Base-by-base conservation (phyloP, 2,888 invertebrate species). In the Napeogenes sylphis region DNA sequence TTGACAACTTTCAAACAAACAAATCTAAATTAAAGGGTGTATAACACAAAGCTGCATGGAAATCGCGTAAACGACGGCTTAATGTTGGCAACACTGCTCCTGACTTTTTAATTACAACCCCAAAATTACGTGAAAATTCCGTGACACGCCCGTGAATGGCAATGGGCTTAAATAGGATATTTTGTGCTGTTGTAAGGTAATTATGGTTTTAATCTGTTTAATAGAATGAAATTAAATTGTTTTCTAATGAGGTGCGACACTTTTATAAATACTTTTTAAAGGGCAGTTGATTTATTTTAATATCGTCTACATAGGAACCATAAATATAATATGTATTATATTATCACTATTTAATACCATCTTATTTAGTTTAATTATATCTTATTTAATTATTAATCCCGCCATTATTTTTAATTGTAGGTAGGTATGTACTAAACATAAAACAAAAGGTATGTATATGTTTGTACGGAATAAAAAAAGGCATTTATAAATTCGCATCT, bases 81-180 rank as follows among this genome's bases (percentile, higher is more conserved):
- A 87, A 84, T 82, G 85, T 81, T 85, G 84, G 79, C 83, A 83
- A 74, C 82, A 80, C 78, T 81, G 80, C 70, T 69, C 70, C 74
- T 84, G 89, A 88, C 90, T 89, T 89, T 89, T 89, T 89, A 89
- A 89, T 89, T 89, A 87, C 82, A 70, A 72, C 77, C 75, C 79
- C 71, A 80, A 81, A 87, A 89, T 89, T 84, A 85, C 82, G 88
- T 89, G 89, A 82, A 80, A 89, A 89, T 77, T 81, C 80, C 75
- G 71, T 77, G 76, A 71, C 70, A 69, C 68, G 73, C 73, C 69
- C 70, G 69, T 63, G 88, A 86, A 88, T 88, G 78, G 76, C 77
- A 84, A 88, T 78, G 77, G 74, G 60, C 63, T 68, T 63, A 66
- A 66, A 59, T 60, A 61, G 64, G 63, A 45, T 63, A 56, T 51